A percentile compares a stretch with the other conserved stretches of the same genome.
phyloP scores from a whole-genome alignment of 2,113 vertebrate genomes.

The Hydrochoerus hydrochaeris region DNA sequence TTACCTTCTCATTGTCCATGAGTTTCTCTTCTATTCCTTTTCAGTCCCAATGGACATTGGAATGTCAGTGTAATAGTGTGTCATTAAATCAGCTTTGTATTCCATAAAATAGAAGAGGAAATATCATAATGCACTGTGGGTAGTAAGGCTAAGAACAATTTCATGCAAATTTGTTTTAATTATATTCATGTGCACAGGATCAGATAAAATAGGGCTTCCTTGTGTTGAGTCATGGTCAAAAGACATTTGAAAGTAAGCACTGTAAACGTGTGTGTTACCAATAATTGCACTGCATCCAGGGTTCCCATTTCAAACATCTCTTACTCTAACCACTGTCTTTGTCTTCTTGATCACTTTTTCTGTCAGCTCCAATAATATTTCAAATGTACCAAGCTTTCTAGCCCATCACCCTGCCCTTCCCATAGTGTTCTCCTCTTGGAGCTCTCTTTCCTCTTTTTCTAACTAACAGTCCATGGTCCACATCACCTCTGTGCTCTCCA shows the following conservation, averaged over 20 bases:
- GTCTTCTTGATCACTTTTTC: background rate
- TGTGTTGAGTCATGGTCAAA: background rate
- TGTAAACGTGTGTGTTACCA: background rate
- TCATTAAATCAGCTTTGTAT: background rate
- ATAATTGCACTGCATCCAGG: background rate
- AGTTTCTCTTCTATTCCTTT: background rate
- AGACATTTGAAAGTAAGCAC: background rate
- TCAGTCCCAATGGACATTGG: background rate
- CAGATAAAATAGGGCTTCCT: background rate
- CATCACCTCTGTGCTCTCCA: background rate
- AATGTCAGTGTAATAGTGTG: background rate
- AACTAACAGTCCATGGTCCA: fast-evolving
- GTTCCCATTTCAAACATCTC: background rate
- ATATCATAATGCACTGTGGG: background rate
- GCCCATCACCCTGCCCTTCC: background rate
- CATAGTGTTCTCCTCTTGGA: background rate
- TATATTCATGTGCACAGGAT: background rate
- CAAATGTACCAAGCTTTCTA: background rate
- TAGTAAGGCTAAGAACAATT: background rate
- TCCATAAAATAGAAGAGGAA: background rate
- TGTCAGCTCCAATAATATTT: background rate
- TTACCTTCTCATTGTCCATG: background rate
- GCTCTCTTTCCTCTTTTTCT: no score
- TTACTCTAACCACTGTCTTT: background rate
- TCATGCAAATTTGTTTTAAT: background rate